Evolutionary conservation across 2,113 vertebrate species (phyloP).

Genomic region (Corydoras maculifer): DNA sequence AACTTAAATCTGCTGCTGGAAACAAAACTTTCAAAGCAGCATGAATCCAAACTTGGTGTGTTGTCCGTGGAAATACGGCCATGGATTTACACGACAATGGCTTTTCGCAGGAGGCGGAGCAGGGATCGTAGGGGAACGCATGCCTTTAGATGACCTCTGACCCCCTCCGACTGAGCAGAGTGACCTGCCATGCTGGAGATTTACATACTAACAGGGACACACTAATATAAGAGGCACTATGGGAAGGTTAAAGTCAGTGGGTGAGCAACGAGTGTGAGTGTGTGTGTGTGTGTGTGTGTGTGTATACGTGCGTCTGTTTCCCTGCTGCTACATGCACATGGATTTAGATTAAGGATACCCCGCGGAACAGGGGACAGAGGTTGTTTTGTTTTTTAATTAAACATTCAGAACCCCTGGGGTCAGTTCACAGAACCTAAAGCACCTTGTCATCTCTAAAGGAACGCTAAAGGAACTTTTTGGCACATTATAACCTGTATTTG

Average conservation of each 20-base stretch:
- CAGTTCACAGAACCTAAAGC: too few relatives aligned
- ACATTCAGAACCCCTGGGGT: neutral
- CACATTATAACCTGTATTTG: too few relatives aligned
- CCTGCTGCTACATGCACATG: slow-evolving; percentile 30
- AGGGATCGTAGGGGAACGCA: slow-evolving; percentile 2
- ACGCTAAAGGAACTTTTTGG: too few relatives aligned
- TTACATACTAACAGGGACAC: slow-evolving; percentile 31
- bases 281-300: slow-evolving; percentile 22
- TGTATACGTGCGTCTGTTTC: slow-evolving; percentile 20
- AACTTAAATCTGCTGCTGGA: neutral
- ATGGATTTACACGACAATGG: slow-evolving; percentile 6
- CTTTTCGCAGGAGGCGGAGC: slow-evolving; percentile 19
- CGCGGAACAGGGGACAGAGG: neutral
- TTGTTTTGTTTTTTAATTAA: slow-evolving; percentile 4
- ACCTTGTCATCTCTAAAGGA: too few relatives aligned
- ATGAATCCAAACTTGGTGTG: neutral
- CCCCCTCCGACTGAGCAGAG: slow-evolving; percentile 31
- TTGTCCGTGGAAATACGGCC: neutral
- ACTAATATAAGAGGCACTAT: slow-evolving; percentile 7
- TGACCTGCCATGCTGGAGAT: slow-evolving; percentile 19
- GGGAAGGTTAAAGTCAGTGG: neutral
- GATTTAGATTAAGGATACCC: slow-evolving; percentile 36
- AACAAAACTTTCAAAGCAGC: neutral
- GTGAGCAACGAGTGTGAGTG: slow-evolving; percentile 8
- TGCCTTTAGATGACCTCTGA: slow-evolving; percentile 46